Conservation (phyloP, 30 jellyfish, hydroid and myxozoan genomes). For the Turritopsis rubra region DNA sequence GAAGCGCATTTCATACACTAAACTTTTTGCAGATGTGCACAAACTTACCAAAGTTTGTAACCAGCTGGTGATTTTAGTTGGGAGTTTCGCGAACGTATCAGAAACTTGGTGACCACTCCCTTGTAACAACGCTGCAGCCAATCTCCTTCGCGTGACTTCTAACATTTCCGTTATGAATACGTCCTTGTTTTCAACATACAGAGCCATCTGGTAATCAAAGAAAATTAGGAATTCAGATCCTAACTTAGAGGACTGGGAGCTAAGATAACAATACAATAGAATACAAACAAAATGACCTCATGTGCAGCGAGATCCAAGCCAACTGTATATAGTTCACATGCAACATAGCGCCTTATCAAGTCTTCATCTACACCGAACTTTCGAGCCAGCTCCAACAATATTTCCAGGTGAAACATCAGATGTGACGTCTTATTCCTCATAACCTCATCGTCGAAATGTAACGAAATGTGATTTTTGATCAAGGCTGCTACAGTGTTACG, state of each 20-base stretch:
- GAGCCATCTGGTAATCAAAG: not conserved
- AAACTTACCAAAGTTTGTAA: not conserved
- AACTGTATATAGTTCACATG: not conserved
- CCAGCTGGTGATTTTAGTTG: not conserved
- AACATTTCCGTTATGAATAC: not conserved
- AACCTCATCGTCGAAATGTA: not conserved
- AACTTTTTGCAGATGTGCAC: too few relatives aligned
- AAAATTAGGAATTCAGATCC: too few relatives aligned
- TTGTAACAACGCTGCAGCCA: not conserved
- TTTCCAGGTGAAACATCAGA: not conserved
- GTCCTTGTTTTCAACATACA: not conserved
- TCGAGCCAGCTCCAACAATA: not conserved
- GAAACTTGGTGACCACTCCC: not conserved
- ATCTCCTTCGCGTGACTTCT: not conserved
- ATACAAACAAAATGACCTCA: too few relatives aligned
- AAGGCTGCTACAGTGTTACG: not conserved
- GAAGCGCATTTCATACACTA: too few relatives aligned
- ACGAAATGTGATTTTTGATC: not conserved
- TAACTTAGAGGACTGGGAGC: too few relatives aligned
- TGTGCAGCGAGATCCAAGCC: not conserved
- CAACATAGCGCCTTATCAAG: not conserved
- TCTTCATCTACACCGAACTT: not conserved
- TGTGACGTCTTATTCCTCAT: not conserved
- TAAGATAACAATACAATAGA: too few relatives aligned
- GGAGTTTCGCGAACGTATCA: not conserved